These are phyloP conservation scores for Xylota sylvarum DNA, from an alignment of 2,888 invertebrate genomes.

Conservation along the genomic window DNA sequence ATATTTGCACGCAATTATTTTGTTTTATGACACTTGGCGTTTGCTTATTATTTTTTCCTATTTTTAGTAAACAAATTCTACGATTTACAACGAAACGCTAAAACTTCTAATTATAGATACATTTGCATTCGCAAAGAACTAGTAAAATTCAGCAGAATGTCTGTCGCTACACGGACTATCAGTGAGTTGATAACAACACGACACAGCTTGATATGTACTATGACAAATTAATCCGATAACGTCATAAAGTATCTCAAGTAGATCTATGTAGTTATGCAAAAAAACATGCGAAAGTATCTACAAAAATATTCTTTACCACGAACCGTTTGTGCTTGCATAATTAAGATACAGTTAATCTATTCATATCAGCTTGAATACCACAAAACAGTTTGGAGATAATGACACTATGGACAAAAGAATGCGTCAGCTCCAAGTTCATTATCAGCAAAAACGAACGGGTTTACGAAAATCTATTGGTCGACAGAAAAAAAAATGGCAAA, in stretches of 20 bases:
- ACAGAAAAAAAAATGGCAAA: background rate
- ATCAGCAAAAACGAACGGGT: constrained; percentile 9
- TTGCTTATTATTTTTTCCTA: background rate
- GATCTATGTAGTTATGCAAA: background rate
- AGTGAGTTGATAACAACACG: constrained; percentile 9
- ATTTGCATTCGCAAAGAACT: background rate
- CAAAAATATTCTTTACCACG: background rate
- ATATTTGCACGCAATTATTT: constrained; percentile 34
- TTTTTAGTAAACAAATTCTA: constrained; percentile 4
- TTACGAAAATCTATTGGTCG: background rate
- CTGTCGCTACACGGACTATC: background rate
- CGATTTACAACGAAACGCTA: background rate
- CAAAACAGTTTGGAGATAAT: background rate
- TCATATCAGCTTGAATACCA: background rate
- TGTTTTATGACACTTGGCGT: background rate
- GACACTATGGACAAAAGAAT: constrained; percentile 5
- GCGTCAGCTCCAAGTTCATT: constrained; percentile 28
- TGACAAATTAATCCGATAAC: constrained; percentile 8
- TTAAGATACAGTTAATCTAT: constrained; percentile 29
- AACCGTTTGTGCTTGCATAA: constrained; percentile 1
- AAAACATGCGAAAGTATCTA: background rate
- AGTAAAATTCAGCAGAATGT: background rate
- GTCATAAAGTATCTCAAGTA: background rate
- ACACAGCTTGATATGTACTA: constrained; percentile 9
- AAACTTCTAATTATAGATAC: background rate